phyloP scores from a whole-genome alignment of 2,888 invertebrate species.

The Lepas anatifera region DNA sequence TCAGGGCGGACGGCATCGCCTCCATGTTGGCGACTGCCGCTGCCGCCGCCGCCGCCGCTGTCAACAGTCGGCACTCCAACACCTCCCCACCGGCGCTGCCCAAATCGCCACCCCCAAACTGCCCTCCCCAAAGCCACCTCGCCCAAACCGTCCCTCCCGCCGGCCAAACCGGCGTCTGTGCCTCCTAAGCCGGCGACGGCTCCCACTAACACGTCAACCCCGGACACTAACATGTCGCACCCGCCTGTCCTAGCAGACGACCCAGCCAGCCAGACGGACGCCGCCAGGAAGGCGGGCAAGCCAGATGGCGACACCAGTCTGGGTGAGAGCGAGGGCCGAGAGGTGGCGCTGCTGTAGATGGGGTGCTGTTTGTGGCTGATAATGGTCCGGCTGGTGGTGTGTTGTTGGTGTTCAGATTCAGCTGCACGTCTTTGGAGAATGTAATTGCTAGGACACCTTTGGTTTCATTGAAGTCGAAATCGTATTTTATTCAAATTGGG shows the following conservation, averaged over 20 bases:
- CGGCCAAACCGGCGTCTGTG: not conserved
- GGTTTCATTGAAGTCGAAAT: too few relatives aligned
- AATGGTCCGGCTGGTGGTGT: too few relatives aligned
- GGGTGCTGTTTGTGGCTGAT: too few relatives aligned
- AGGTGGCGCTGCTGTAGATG: too few relatives aligned
- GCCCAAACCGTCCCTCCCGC: not conserved
- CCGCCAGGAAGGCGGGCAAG: not conserved
- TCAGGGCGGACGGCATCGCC: too few relatives aligned
- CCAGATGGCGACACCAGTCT: not conserved
- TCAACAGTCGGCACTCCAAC: not conserved
- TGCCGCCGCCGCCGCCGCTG: not conserved
- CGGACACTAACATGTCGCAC: too few relatives aligned
- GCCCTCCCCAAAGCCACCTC: not conserved
- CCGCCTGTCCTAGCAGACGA: slow-evolving; percentile 2
- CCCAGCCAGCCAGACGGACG: not conserved
- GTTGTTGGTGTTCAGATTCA: too few relatives aligned
- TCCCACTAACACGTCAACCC: not conserved
- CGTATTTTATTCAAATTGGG: too few relatives aligned
- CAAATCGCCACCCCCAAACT: not conserved
- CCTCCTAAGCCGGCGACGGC: not conserved
- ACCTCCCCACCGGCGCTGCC: not conserved
- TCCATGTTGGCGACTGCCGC: too few relatives aligned
- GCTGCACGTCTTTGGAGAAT: too few relatives aligned
- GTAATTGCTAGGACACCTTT: too few relatives aligned
- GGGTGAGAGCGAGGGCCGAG: not conserved